Percentiles rank a stretch among this genome's conserved stretches.
Evolutionary conservation across 2,797 vertebrate species (phyloP).

Genomic region (Miichthys miiuy): DNA sequence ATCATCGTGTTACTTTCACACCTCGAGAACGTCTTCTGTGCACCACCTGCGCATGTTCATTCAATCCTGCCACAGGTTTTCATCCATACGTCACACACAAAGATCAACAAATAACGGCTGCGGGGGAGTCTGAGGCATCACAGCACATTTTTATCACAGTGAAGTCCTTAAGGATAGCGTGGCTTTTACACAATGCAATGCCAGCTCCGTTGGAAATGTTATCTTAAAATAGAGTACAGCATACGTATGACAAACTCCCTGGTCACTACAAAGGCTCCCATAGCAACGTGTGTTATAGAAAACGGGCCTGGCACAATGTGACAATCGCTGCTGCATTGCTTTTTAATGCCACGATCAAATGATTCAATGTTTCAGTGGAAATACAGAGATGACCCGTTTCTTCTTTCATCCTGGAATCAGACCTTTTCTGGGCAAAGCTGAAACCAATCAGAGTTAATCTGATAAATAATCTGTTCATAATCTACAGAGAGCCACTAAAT

Average conservation of each 20-base stretch:
- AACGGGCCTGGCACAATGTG: background rate
- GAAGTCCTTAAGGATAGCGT: slow-evolving; percentile 53
- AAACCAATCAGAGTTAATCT: slow-evolving; percentile 2
- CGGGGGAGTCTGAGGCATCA: slow-evolving; percentile 29
- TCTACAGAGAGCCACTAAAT: background rate
- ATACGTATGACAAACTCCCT: slow-evolving; percentile 34
- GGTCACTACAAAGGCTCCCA: slow-evolving; percentile 24
- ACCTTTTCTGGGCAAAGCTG: background rate
- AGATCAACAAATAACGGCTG: slow-evolving; percentile 36
- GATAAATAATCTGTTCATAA: slow-evolving; percentile 12
- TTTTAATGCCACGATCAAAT: background rate
- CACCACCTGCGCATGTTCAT: slow-evolving; percentile 33
- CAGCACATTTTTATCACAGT: slow-evolving; percentile 41
- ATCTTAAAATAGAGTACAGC: slow-evolving; percentile 47
- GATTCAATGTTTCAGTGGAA: background rate
- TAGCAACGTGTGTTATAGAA: slow-evolving; percentile 32
- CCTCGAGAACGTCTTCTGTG: slow-evolving; percentile 12
- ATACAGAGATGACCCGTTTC: background rate
- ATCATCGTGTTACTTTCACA: slow-evolving; percentile 39
- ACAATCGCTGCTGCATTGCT: background rate
- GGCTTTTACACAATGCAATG: slow-evolving; percentile 55
- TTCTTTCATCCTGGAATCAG: background rate
- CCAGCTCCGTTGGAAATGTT: slow-evolving; percentile 57
- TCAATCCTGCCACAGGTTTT: slow-evolving; percentile 36
- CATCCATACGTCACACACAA: slow-evolving; percentile 32